A percentile compares a stretch with the other conserved stretches of the same genome.
These are phyloP conservation scores for Anneissia japonica DNA, from an alignment of 35 echinoderm and acorn worm species.

Conservation along the genomic window DNA sequence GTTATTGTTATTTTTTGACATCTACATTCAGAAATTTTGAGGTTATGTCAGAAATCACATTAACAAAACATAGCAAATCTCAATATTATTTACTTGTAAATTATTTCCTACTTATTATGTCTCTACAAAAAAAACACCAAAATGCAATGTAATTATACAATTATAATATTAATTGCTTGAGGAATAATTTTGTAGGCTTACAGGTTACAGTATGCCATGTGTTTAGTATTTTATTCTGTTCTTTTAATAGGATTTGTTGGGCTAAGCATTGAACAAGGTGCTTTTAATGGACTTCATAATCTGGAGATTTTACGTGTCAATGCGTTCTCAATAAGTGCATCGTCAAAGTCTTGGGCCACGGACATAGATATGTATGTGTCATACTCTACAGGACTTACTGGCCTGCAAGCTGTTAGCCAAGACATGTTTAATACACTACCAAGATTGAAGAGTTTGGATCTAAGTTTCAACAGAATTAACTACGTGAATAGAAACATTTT, in stretches of 20 bases:
- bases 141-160: no score
- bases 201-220: no score
- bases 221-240: neutral
- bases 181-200: no score
- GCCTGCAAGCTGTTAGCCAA: neutral
- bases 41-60: no score
- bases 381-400: neutral
- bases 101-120: no score
- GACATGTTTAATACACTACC: neutral
- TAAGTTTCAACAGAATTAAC: neutral
- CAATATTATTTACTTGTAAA: no score
- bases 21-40: no score
- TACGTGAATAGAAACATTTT: neutral
- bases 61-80: no score
- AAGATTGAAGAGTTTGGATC: neutral
- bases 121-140: no score
- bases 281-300: neutral
- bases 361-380: neutral
- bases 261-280: neutral
- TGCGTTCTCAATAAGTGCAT: neutral
- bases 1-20: no score
- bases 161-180: no score
- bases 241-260: neutral
- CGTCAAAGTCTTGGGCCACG: neutral
- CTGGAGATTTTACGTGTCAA: neutral